Evolutionary conservation across 1,140 invertebrate species (phyloP).

Genomic region (Drosophila neocordata): DNA sequence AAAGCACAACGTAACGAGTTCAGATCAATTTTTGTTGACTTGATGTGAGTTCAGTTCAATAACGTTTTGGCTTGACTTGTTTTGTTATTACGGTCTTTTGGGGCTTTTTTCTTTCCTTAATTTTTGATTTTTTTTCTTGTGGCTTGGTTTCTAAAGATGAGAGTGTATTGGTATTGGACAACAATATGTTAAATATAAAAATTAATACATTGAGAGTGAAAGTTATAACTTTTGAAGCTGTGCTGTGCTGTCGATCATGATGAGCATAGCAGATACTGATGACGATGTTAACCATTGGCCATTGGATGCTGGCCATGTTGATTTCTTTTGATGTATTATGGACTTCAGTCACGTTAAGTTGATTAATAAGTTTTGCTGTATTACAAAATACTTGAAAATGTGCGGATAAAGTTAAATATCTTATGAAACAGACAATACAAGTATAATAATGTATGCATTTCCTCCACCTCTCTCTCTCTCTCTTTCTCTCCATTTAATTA

Average conservation of each 20-base stretch:
- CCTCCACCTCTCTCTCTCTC: not conserved
- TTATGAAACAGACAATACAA: slow-evolving; percentile 50
- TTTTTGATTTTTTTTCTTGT: slow-evolving; percentile 33
- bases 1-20: slow-evolving; percentile 76
- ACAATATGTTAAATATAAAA: slow-evolving; percentile 82
- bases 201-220: slow-evolving; percentile 82
- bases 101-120: slow-evolving; percentile 22
- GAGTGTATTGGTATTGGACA: slow-evolving; percentile 62
- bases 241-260: slow-evolving; percentile 59
- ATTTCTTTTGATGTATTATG: slow-evolving; percentile 63
- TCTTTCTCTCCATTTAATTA: slow-evolving; percentile 26
- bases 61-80: slow-evolving; percentile 61
- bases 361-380: slow-evolving; percentile 67
- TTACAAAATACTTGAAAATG: slow-evolving; percentile 69
- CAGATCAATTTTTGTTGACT: slow-evolving; percentile 80
- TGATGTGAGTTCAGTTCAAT: slow-evolving; percentile 60
- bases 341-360: slow-evolving; percentile 69
- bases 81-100: slow-evolving; percentile 44
- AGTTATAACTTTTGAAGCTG: slow-evolving; percentile 74
- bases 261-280: slow-evolving; percentile 23
- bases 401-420: slow-evolving; percentile 19
- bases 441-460: not conserved
- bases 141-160: slow-evolving; percentile 44
- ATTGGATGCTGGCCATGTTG: slow-evolving; percentile 35
- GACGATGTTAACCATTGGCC: slow-evolving; percentile 21